These are phyloP conservation scores for Paraescarpia echinospica DNA, from an alignment of 1,140 invertebrate species.

Conservation along the genomic window DNA sequence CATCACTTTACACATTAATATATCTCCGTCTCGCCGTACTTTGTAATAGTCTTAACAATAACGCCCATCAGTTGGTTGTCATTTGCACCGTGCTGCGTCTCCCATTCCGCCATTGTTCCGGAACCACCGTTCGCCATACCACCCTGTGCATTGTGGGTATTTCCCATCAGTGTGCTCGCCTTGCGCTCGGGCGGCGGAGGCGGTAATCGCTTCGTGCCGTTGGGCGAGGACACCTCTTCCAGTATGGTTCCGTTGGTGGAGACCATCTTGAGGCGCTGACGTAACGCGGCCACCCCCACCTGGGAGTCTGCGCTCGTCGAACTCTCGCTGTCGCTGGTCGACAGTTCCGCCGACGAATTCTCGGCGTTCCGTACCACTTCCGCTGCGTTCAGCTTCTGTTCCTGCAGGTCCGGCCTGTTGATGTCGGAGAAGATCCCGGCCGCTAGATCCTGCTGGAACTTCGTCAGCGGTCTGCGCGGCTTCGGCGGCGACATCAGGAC, in stretches of 20 bases:
- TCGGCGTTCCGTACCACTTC: slow-evolving; percentile 20
- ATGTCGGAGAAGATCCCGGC: slow-evolving; percentile 25
- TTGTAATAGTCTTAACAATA: background rate
- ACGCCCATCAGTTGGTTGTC: background rate
- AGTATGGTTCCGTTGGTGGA: background rate
- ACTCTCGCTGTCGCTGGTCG: slow-evolving; percentile 6
- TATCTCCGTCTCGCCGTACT: background rate
- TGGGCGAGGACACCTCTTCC: background rate
- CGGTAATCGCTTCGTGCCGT: background rate
- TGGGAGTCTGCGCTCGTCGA: slow-evolving; percentile 7
- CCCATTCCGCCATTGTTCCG: background rate
- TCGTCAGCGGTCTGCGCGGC: background rate
- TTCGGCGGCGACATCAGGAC: background rate
- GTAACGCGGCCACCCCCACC: background rate
- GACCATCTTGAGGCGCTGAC: background rate
- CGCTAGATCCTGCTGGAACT: slow-evolving; percentile 25
- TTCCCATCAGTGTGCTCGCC: slow-evolving; percentile 3
- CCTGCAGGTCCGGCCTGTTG: slow-evolving; percentile 26
- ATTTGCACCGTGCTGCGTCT: background rate
- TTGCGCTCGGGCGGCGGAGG: background rate
- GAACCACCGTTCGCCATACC: background rate
- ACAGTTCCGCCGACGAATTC: background rate
- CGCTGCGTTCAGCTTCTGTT: slow-evolving; percentile 21
- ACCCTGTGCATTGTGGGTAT: background rate
- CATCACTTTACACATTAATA: background rate